Evolutionary conservation across 1,140 invertebrate genomes (phyloP), one percentile per base, ranked within the genome.

Genomic region (Drosophila ironensis): DNA sequence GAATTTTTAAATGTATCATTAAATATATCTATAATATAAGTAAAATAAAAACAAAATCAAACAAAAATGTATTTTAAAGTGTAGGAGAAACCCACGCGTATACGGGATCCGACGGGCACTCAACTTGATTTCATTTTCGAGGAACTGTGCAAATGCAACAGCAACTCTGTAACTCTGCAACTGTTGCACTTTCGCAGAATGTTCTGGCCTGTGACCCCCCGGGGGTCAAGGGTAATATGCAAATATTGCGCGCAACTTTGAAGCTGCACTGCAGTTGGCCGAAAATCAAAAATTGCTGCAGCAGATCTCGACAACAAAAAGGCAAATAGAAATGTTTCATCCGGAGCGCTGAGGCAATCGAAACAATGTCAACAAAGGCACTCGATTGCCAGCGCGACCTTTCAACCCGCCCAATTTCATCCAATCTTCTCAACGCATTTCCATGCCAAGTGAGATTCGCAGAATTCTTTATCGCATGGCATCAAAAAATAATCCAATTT

Each of bases 151-250:
- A 22, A 22, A 2, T 22, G n/a, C n/a, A n/a, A n/a, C 30, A 14
- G 12, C 30, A 22, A 22, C 3, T 12, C 47, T 40, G 20, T 6
- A 63, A 53, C 38, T 60, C 37, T 45, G 42, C 56, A 72, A 76
- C 66, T 54, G 71, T 73, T 56, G 71, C 71, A 75, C 61, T 60
- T 40, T 37, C 22, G 3, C 20, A 41, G 28, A 27, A 56, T 12
- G 11, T 30, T 30, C 28, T 11, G 11, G 28, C 28, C 24, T 17
- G 35, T 22, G 16, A 25, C 30, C 20, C 9, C 42, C 1, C 0
- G 9, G 14, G 33, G 20, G 9, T 12, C 6, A 7, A 12, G 20
- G 40, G 11, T 60, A 30, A 40, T 61, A 28, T 66, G 41, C 8
- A 24, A 41, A 46, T 41, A 8, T 0, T 2, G 12, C 12, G 46